Evolutionary conservation across 2,797 vertebrate species (phyloP).

Genomic region (Cossypha caffra): DNA sequence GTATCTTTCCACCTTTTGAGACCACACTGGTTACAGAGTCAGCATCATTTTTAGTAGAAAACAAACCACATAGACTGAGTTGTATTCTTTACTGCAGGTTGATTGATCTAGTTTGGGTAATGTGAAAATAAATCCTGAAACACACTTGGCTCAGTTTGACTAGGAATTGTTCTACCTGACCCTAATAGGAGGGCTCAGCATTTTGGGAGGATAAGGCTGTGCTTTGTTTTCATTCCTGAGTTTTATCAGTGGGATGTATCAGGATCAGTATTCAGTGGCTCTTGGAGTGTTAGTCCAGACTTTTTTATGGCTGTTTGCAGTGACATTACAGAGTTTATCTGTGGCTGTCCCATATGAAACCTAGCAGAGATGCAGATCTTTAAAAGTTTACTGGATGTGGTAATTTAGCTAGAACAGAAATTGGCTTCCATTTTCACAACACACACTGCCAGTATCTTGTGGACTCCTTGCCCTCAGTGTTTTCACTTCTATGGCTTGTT

Average conservation of each 20-base stretch:
- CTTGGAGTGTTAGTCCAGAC: background rate
- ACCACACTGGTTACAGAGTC: background rate
- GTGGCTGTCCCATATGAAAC: background rate
- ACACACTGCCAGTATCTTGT: background rate
- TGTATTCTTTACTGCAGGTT: background rate
- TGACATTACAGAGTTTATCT: background rate
- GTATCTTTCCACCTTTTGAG: background rate
- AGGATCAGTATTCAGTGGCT: background rate
- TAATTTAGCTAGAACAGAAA: background rate
- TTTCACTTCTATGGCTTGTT: background rate
- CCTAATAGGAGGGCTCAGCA: background rate
- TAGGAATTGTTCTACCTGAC: background rate
- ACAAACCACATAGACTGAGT: background rate
- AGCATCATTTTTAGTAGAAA: background rate
- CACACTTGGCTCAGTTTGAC: background rate
- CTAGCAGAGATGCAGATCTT: background rate
- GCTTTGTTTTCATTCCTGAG: background rate
- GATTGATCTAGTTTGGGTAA: background rate
- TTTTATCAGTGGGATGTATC: background rate
- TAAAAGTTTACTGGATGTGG: background rate
- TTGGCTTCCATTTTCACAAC: background rate
- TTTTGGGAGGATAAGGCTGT: background rate
- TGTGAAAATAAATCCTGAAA: background rate
- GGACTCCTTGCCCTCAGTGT: background rate
- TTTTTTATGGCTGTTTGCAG: background rate